These are phyloP conservation scores for Anastatus disparis DNA, from an alignment of 1,140 invertebrate genomes.

Conservation along the genomic window DNA sequence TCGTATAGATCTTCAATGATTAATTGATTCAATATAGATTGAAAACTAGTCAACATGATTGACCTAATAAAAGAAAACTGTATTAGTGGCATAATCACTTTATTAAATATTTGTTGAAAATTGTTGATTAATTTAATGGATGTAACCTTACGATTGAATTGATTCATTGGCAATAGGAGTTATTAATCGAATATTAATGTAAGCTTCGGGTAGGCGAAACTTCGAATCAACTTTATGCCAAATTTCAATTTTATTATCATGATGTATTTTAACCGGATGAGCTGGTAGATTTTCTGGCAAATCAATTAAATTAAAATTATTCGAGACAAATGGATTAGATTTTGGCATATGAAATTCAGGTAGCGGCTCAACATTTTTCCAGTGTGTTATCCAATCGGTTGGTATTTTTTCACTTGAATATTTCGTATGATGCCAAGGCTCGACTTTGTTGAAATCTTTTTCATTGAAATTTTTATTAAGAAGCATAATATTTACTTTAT, in stretches of 20 bases:
- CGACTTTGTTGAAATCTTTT: conserved; percentile 70
- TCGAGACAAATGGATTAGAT: conserved; percentile 85
- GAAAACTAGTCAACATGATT: conserved; percentile 72
- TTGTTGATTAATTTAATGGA: neutral
- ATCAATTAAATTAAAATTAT: conserved; percentile 79
- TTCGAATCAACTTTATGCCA: conserved; percentile 90
- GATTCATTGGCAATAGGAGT: conserved; percentile 72
- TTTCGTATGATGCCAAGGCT: conserved; percentile 79
- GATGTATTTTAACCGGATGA: conserved; percentile 74
- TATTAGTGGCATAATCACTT: conserved; percentile 27
- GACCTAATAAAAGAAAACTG: conserved; percentile 58
- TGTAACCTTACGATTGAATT: conserved; percentile 71
- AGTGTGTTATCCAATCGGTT: conserved; percentile 68
- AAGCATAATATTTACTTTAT: conserved; percentile 81
- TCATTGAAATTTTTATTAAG: conserved; percentile 71
- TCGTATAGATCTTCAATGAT: conserved; percentile 82
- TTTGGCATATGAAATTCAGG: conserved; percentile 76
- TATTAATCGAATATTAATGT: conserved; percentile 79
- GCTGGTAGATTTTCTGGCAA: conserved; percentile 51
- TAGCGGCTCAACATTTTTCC: conserved; percentile 69
- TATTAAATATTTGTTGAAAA: neutral
- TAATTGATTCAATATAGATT: conserved; percentile 70
- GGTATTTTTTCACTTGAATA: conserved; percentile 73
- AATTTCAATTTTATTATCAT: conserved; percentile 74
- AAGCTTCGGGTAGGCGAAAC: conserved; percentile 84